Evolutionary conservation across 2,888 invertebrate species (phyloP), one percentile per base, ranked within the genome.

Genomic region (Xestobium rufovillosum): DNA sequence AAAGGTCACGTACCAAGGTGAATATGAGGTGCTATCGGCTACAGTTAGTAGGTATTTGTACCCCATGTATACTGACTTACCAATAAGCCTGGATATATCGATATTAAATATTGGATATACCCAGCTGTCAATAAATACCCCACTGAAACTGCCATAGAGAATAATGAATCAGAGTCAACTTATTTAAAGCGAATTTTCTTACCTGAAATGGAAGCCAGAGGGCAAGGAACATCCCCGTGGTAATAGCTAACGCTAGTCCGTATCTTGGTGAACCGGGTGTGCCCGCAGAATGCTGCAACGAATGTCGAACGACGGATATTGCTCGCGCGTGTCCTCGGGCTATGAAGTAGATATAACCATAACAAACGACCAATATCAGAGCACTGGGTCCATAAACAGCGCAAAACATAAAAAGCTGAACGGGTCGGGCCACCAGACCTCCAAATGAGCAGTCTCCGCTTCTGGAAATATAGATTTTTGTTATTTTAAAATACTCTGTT

Each of bases 151-250:
- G n/a, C n/a, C n/a, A n/a, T n/a, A n/a, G n/a, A n/a, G n/a, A n/a
- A n/a, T n/a, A n/a, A n/a, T n/a, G n/a, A n/a, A n/a, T n/a, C n/a
- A n/a, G n/a, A n/a, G n/a, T n/a, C n/a, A n/a, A n/a, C n/a, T n/a
- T n/a, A n/a, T n/a, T n/a, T n/a, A n/a, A n/a, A n/a, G n/a, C n/a
- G 3, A 39, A 31, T 35, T 10, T 26, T 16, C 56, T 60, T 42
- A 75, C 71, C 65, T 75, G 74, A 55, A 76, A 76, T 2, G 78
- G 78, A 45, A 74, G 57, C 78, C 78, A 78, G 14, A 76, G 61
- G 8, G 68, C 58, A 36, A 78, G 63, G 53, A 78, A 77, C 39
- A 73, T 69, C 26, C 76, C 75, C 8, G 77, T 70, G n/a, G 78
- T 75, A 40, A 75, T 67, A 3, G 75, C 76, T 39, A 78, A 59